A percentile compares a stretch with the other conserved stretches of the same genome.
phyloP scores from a whole-genome alignment of 2,797 vertebrate species.

The Halcyon smyrnensis region DNA sequence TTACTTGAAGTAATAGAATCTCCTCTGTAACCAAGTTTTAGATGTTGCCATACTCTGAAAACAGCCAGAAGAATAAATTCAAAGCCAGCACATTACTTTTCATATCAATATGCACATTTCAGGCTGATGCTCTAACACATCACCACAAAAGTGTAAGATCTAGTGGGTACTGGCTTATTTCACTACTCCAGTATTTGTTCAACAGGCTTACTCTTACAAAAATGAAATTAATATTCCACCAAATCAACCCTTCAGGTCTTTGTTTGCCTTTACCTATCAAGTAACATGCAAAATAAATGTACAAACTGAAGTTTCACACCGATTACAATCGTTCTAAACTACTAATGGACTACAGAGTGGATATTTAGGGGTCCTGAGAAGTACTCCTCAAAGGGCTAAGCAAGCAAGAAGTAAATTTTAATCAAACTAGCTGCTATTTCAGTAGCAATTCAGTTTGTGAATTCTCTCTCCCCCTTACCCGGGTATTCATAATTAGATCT shows the following conservation, averaged over 20 bases:
- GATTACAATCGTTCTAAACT: neutral
- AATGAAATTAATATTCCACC: neutral
- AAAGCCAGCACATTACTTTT: neutral
- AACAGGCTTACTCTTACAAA: neutral
- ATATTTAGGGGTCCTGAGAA: neutral
- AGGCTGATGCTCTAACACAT: neutral
- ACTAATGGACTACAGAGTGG: accelerated
- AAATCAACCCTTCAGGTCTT: neutral
- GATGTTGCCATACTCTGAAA: neutral
- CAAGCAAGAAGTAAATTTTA: neutral
- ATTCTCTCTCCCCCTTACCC: neutral
- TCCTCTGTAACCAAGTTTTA: neutral
- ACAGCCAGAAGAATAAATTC: neutral
- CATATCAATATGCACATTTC: neutral
- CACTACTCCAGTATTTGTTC: neutral
- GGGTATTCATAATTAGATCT: neutral
- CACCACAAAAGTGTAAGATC: neutral
- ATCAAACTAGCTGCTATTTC: neutral
- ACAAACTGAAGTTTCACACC: neutral
- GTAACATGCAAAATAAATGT: neutral
- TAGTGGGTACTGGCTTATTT: neutral
- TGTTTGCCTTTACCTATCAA: neutral
- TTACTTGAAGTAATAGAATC: neutral
- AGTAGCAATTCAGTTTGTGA: neutral
- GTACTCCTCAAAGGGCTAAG: neutral